Conservation (phyloP, 1,140 invertebrate species). For the Drosophila cardini region DNA sequence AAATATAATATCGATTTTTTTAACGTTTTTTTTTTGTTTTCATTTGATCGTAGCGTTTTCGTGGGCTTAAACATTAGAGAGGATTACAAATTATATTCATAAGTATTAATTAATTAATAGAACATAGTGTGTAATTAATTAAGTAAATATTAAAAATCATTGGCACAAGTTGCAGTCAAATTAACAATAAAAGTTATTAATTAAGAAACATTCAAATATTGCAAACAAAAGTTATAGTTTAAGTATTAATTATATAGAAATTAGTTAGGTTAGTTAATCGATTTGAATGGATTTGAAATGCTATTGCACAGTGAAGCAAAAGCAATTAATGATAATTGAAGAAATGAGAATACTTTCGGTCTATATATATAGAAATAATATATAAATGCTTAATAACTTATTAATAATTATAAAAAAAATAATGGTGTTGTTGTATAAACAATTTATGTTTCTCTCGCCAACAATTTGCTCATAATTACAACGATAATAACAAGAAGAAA, state of each 20-base stretch:
- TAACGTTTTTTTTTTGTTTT: conserved; percentile 35
- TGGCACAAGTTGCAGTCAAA: conserved; percentile 85
- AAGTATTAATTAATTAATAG: conserved; percentile 51
- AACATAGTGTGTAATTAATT: conserved; percentile 51
- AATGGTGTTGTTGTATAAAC: conserved; percentile 11
- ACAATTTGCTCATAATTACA: conserved; percentile 52
- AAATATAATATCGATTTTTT: conserved; percentile 34
- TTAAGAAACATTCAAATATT: conserved; percentile 50
- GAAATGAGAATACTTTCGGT: conserved; percentile 69
- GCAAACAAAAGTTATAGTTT: conserved; percentile 37
- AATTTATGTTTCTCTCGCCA: conserved; percentile 24
- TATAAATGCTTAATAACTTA: not conserved
- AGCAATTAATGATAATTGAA: conserved; percentile 18
- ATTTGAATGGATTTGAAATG: conserved; percentile 41
- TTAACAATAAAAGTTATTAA: conserved; percentile 63
- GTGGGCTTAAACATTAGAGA: conserved; percentile 54
- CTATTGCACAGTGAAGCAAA: conserved; percentile 43
- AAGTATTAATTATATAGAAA: conserved; percentile 34
- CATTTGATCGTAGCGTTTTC: conserved; percentile 32
- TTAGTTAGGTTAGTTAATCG: conserved; percentile 27
- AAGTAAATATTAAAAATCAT: conserved; percentile 70
- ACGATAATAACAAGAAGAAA: conserved; percentile 54
- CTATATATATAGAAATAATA: conserved; percentile 30
- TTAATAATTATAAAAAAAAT: conserved; percentile 32
- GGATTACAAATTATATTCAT: conserved; percentile 41